Evolutionary conservation across 2,113 vertebrate species (phyloP).

Genomic region (Prinia subflava): DNA sequence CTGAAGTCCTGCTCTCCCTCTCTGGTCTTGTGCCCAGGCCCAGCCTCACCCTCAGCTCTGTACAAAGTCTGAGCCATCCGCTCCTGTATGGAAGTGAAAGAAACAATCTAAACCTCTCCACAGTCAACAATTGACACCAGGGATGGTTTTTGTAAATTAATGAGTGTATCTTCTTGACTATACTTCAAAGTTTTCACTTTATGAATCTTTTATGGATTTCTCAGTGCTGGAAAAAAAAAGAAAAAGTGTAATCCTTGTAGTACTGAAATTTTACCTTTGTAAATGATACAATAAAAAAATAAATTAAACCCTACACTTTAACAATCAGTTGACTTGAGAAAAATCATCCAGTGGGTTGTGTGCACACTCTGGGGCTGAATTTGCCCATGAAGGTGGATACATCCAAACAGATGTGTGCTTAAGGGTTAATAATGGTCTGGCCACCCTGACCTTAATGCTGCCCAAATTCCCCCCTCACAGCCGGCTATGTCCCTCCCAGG

Average conservation of each 20-base stretch:
- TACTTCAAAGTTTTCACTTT: constrained; percentile 16
- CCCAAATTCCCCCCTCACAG: not conserved
- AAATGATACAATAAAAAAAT: not conserved
- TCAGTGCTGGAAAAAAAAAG: not conserved
- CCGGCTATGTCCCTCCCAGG: not conserved
- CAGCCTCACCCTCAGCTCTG: not conserved
- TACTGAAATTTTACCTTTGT: not conserved
- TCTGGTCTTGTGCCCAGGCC: not conserved
- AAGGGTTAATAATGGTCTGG: not conserved
- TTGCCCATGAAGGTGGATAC: not conserved
- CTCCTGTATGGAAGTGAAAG: not conserved
- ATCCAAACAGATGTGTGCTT: fast-evolving
- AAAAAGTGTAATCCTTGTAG: too few species aligned
- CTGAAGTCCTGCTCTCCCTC: not conserved
- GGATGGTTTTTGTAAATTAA: not conserved
- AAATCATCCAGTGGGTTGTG: not conserved
- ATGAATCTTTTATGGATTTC: constrained; percentile 39
- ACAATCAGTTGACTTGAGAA: not conserved
- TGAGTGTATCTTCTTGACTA: not conserved
- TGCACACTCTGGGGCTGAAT: not conserved
- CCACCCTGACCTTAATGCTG: not conserved
- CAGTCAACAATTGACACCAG: not conserved
- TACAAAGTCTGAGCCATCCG: not conserved
- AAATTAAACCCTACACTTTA: not conserved
- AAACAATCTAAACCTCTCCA: not conserved